Evolutionary conservation across 2,797 vertebrate genomes (phyloP), one percentile per base, ranked within the genome.

Genomic region (Sebastes minor): DNA sequence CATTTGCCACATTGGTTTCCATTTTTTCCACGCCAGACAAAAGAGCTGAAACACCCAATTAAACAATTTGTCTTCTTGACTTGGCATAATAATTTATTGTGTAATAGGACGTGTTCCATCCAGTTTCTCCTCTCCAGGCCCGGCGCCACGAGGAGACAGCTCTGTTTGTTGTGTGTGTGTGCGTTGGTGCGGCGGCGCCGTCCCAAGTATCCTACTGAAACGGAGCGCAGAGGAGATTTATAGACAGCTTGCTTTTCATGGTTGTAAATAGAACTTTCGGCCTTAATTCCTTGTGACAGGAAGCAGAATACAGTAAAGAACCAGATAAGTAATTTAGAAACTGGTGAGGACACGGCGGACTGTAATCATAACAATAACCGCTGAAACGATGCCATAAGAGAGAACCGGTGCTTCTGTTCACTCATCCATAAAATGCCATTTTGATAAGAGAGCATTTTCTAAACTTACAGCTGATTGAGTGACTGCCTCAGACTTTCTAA

Each of bases 401-500:
- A 30, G 60, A 64, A 62, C 8, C 8, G 63, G 33, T 67, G 62
- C 74, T 28, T 74, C 33, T 69, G 80, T 22, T 81, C 66, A 64
- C 4, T 11, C 68, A 66, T 62, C 82, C 82, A 38, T 63, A 28
- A 82, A 84, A 80, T 73, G 57, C 35, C 80, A 70, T 74, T 82
- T 80, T 28, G 53, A 77, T 32, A 77, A 76, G 72, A 7, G 65
- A 52, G 71, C 53, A 1, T 74, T 10, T 10, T 78, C 27, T 27
- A 71, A 76, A 79, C 20, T 42, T 16, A 13, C 25, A 25, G 81
- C 76, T 22, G 78, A 82, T 25, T 76, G 62, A 84, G 33, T 3
- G 55, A 69, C 65, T 49, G 65, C 76, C 28, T 70, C 53, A 6
- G 28, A 76, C 68, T 33, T 62, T 70, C 66, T 33, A 52, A 77